These are phyloP conservation scores for Nyctereutes procyonoides DNA, from an alignment of 2,113 vertebrate species.

Conservation along the genomic window DNA sequence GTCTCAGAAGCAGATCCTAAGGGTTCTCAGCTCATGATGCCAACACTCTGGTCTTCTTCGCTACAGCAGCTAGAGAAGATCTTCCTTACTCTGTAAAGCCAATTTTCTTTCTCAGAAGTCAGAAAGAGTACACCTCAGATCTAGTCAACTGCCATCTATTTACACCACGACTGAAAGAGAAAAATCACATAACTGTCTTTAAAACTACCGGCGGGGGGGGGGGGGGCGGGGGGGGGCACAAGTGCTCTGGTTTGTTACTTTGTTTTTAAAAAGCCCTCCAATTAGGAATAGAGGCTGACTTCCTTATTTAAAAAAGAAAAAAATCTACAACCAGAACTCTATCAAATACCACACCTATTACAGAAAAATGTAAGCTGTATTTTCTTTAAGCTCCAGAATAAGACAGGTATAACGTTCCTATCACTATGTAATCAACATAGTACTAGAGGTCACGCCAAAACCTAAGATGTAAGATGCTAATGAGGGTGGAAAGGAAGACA, in stretches of 20 bases:
- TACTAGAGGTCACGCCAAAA: background rate
- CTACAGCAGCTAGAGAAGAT: background rate
- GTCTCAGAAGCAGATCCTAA: background rate
- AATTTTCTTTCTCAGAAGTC: background rate
- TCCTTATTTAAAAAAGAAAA: background rate
- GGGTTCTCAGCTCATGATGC: background rate
- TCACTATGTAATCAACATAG: background rate
- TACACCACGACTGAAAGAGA: background rate
- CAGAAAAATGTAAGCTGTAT: background rate
- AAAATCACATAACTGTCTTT: background rate
- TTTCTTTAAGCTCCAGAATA: background rate
- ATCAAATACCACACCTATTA: background rate
- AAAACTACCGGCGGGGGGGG: background rate
- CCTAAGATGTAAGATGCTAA: background rate
- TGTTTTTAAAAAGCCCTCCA: background rate
- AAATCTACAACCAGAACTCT: background rate
- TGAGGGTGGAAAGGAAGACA: background rate
- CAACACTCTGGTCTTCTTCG: background rate
- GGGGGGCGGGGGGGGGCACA: too few relatives aligned
- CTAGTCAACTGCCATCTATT: background rate
- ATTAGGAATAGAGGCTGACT: background rate
- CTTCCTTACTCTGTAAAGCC: background rate
- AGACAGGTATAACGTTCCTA: background rate
- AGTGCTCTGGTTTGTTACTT: background rate
- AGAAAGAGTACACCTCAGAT: background rate